Evolutionary conservation across 2,797 vertebrate genomes (phyloP).

Genomic region (Numenius phaeopus): DNA sequence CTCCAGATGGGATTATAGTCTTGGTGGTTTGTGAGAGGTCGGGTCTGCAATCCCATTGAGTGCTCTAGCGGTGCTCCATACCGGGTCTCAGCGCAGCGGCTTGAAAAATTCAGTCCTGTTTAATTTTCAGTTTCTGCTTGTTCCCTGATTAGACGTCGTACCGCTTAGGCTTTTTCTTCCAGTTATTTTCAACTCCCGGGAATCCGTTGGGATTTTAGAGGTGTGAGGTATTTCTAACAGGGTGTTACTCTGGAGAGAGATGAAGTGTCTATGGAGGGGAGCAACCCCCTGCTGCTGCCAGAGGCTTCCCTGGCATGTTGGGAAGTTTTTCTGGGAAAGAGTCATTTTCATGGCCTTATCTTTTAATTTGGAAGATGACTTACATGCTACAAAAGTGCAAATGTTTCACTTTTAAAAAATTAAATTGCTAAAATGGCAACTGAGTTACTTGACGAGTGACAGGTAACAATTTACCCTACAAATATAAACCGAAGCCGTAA

Average conservation of each 20-base stretch:
- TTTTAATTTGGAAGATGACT: neutral
- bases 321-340: neutral
- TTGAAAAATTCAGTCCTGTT: neutral
- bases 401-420: neutral
- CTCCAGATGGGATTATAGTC: neutral
- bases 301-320: neutral
- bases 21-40: neutral
- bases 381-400: neutral
- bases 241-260: neutral
- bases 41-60: neutral
- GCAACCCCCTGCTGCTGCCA: neutral
- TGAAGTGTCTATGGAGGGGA: neutral
- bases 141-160: neutral
- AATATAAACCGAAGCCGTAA: neutral
- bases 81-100: neutral
- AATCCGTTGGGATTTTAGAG: neutral
- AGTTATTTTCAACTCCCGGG: neutral
- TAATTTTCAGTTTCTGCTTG: neutral
- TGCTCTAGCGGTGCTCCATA: neutral
- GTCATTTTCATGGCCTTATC: neutral
- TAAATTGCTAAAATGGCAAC: neutral
- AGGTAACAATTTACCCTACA: neutral
- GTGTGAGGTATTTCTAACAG: neutral
- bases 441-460: neutral
- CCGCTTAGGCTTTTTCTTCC: neutral